phyloP scores from a whole-genome alignment of 2,113 vertebrate species.

The Xyrauchen texanus region DNA sequence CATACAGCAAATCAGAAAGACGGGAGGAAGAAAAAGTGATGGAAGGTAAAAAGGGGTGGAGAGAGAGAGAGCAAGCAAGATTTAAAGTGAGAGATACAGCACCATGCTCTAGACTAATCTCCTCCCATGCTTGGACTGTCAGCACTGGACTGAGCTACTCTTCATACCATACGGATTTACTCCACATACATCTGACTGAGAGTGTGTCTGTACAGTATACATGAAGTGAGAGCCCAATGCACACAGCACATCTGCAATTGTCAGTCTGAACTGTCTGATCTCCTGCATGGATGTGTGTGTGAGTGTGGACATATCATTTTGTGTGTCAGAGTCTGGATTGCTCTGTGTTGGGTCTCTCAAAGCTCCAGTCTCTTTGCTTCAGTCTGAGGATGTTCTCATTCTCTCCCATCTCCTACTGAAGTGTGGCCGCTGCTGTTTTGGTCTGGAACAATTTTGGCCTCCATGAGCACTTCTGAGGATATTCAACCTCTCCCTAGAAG shows the following conservation, averaged over 20 bases:
- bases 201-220: not conserved
- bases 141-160: not conserved
- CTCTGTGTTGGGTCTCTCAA: not conserved
- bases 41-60: too few species aligned
- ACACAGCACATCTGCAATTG: not conserved
- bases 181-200: not conserved
- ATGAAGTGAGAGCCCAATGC: not conserved
- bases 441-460: constrained; percentile 14
- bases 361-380: not conserved
- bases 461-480: constrained; percentile 40
- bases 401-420: not conserved
- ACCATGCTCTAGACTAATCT: constrained; percentile 1
- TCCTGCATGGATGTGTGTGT: not conserved
- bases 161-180: not conserved
- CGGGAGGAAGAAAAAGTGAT: too few species aligned
- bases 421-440: constrained; percentile 6
- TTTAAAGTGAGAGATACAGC: constrained; percentile 16
- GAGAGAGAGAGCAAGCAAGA: not conserved
- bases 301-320: not conserved
- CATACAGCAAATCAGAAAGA: too few species aligned
- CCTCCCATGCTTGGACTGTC: constrained; percentile 19
- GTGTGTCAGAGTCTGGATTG: constrained; percentile 5
- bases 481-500: constrained; percentile 37
- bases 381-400: not conserved
- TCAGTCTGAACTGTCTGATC: not conserved